phyloP scores from a whole-genome alignment of 2,797 vertebrate species.

The Synaphobranchus kaupii region DNA sequence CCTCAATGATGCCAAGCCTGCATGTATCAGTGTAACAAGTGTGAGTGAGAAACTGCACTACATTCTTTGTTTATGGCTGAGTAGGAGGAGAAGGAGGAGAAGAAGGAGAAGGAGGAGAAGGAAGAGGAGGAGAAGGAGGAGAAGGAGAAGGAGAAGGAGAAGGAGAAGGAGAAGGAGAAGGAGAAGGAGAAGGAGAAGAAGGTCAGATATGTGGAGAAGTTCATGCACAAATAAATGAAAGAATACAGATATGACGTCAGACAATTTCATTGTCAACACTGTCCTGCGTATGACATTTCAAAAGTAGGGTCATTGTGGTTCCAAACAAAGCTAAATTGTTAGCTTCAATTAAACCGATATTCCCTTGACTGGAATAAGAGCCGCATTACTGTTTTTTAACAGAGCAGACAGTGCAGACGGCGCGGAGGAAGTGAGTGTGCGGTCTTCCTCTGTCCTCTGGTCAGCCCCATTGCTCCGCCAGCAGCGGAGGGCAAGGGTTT shows the following conservation, averaged over 20 bases:
- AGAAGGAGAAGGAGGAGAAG: too few relatives aligned
- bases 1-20: background rate
- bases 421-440: conserved; percentile 58
- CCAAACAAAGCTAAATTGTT: conserved; percentile 51
- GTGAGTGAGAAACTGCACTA: background rate
- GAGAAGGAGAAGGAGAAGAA: background rate
- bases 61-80: too few relatives aligned
- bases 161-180: background rate
- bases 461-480: conserved; percentile 41
- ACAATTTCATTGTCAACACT: conserved; percentile 70
- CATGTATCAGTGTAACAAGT: background rate
- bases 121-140: too few relatives aligned
- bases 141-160: background rate
- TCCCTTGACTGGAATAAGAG: conserved; percentile 41
- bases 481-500: conserved; percentile 18
- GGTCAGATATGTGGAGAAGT: background rate
- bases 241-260: conserved; percentile 69
- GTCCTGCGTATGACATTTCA: conserved; percentile 60
- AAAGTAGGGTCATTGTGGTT: conserved; percentile 59
- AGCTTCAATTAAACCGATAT: conserved; percentile 70
- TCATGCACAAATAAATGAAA: conserved; percentile 71
- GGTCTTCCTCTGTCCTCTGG: conserved; percentile 52
- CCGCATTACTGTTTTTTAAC: background rate
- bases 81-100: too few relatives aligned
- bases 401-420: conserved; percentile 50